Percentiles rank a stretch among this genome's conserved stretches.
These are phyloP conservation scores for Campoplex nolae DNA, from an alignment of 2,888 invertebrate species.

Conservation along the genomic window DNA sequence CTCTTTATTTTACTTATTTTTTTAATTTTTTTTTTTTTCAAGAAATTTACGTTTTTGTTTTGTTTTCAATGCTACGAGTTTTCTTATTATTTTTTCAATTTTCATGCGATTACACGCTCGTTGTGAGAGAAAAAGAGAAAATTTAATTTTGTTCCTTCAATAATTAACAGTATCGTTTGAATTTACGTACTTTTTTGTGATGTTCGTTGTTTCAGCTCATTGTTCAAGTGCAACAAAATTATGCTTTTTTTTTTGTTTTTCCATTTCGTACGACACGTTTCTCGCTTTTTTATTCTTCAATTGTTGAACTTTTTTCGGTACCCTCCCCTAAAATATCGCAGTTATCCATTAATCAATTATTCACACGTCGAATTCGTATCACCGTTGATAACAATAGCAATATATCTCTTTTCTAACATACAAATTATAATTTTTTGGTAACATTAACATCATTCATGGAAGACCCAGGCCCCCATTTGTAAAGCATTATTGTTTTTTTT, in stretches of 20 bases:
- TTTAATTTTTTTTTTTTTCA: background rate
- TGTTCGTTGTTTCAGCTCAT: slow-evolving; percentile 6
- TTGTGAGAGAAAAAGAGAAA: background rate
- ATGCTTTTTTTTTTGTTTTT: background rate
- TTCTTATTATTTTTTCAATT: background rate
- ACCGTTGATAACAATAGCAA: slow-evolving; percentile 61
- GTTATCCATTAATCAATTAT: background rate
- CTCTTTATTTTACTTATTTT: background rate
- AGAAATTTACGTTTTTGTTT: background rate
- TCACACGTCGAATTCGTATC: background rate
- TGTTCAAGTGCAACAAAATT: background rate
- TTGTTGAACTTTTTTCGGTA: slow-evolving; percentile 64
- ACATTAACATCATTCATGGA: slow-evolving; percentile 39
- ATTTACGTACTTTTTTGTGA: slow-evolving; percentile 38
- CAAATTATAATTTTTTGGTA: slow-evolving; percentile 26
- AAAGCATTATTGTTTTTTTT: background rate
- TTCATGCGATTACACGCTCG: background rate
- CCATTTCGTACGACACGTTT: slow-evolving; percentile 12
- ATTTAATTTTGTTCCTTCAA: slow-evolving; percentile 8
- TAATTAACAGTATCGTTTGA: slow-evolving; percentile 57
- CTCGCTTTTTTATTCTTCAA: slow-evolving; percentile 31
- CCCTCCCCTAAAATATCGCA: slow-evolving; percentile 10
- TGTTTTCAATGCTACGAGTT: background rate
- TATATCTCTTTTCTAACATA: slow-evolving; percentile 81
- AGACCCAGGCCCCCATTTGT: slow-evolving; percentile 45